Base-by-base conservation (phyloP, 2,797 vertebrate genomes). In the Alexandromys oeconomus region DNA sequence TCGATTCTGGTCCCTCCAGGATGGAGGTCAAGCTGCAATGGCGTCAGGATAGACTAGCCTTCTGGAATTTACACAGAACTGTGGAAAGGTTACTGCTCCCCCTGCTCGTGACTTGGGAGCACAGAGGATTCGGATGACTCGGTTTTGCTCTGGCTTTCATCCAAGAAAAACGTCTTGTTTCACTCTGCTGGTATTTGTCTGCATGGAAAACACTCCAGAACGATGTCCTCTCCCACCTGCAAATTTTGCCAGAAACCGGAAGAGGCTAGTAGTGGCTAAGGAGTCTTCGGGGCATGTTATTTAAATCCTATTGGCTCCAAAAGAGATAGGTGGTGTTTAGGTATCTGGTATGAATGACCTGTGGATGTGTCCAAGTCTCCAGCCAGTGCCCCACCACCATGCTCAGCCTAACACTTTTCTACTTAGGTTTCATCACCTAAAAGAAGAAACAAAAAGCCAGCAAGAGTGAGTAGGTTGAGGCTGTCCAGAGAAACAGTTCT, bases 51-150 rank as follows among this genome's bases (percentile, higher is more conserved):
- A 84, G 87, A 96, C 95, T 93, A 87, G 80, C 92, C 89, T 96
- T 89, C 88, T 98, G 95, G 92, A 96, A 95, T 97, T 97, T 98
- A 95, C 97, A 96, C 95, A 97, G 76, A 91, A 77, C 93, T 77
- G 51, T 51, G 89, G 95, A 96, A 98, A 97, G 94, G 89, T 98
- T 95, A 95, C 6, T 0, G 89, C 37, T 87, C 76, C 92, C 89
- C 93, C 91, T 59, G 84, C 71, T 87, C 91, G 12, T 5, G 14
- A 88, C 43, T 48, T n/a, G 54, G 59, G 76, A 77, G 94, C 8
- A 10, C n/a, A 65, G 91, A 67, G 29, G 73, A 65, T 89, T 95
- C 94, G 74, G 90, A 90, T 15, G 37, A 59, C 54, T 93, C 46
- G 82, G 71, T 82, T 97, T 77, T 84, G 48, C 59, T 29, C 86